These are phyloP conservation scores for Onthophagus sagittarius DNA, from an alignment of 2,888 invertebrate genomes.

Conservation along the genomic window DNA sequence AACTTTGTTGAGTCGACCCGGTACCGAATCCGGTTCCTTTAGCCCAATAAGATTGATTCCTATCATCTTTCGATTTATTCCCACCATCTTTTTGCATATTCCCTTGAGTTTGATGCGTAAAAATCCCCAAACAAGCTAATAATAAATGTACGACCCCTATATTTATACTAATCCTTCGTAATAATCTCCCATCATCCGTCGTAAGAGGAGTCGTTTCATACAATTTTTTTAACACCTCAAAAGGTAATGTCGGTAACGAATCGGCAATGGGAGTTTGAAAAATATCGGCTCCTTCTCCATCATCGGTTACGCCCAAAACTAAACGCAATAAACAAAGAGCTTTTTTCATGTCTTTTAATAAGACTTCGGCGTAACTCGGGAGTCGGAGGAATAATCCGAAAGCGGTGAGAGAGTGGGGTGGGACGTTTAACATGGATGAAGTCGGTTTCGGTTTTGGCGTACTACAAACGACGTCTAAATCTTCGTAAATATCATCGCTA, in stretches of 20 bases:
- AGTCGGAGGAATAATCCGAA: conserved; percentile 85
- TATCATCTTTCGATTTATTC: conserved; percentile 41
- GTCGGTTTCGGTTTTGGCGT: conserved; percentile 48
- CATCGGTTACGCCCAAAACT: conserved; percentile 85
- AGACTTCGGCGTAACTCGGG: conserved; percentile 86
- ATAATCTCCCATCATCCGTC: conserved; percentile 70
- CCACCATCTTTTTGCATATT: conserved; percentile 32
- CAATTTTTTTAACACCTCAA: conserved; percentile 71
- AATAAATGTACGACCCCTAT: conserved; percentile 83
- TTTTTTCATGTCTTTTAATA: conserved; percentile 76
- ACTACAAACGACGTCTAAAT: conserved; percentile 49
- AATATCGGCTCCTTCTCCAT: conserved; percentile 83
- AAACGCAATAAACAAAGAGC: conserved; percentile 84
- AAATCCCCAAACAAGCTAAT: conserved; percentile 82
- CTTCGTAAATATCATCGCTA: conserved; percentile 61
- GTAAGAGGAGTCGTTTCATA: conserved; percentile 73
- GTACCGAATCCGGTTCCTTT: conserved; percentile 86
- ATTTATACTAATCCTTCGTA: conserved; percentile 75
- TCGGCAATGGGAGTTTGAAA: conserved; percentile 66
- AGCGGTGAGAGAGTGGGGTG: conserved; percentile 87
- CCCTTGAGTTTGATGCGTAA: conserved; percentile 72
- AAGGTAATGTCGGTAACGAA: conserved; percentile 70
- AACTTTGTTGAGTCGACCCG: conserved; percentile 90
- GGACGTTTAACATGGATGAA: conserved; percentile 60
- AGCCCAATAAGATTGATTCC: conserved; percentile 65